Base-by-base conservation (phyloP, 1,140 invertebrate genomes). In the Lasaia peninsularis region DNA sequence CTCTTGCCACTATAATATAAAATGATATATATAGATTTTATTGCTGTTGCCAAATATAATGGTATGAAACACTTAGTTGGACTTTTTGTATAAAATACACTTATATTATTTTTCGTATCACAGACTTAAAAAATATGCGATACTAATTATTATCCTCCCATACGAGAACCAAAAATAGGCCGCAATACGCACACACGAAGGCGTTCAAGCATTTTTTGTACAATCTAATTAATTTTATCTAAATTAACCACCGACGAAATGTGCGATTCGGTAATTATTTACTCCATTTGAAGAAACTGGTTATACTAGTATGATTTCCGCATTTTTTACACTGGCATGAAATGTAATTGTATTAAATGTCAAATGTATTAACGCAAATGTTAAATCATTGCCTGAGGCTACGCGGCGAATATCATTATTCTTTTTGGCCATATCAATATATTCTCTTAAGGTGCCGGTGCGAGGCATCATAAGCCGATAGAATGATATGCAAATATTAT, bases 341-440 rank as follows among this genome's bases (percentile, higher is more conserved):
- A 40, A 40, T 18, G 35, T 40, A 40, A 40, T 18, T 40, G 35
- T 40, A 40, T 18, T 40, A 40, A 40, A 40, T 40, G 35, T 18
- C 14, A 40, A 40, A 40, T 40, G 14, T 16, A 40, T 16, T 40
- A 12, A 18, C 14, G 35, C 35, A 40, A 40, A 40, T 40, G 14
- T 40, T 40, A 18, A 40, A 18, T 40, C 35, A 18, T 14, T 40
- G 35, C 35, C 35, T 40, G 0, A 18, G 16, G 35, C 6, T 18
- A 8, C 16, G n/a, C 9, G 1, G 6, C 35, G 34, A 40, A 40
- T 18, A 40, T 40, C 16, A 8, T 40, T 40, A 28, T 28, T 28
- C 24, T 28, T 28, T 4, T 28, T 7, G 24, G 24, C 8, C 24
- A 6, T 28, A 28, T 28, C 24, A 28, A 28, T 28, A 28, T 28